Percentiles rank a stretch among this genome's conserved stretches.
phyloP scores from a whole-genome alignment of 2,113 vertebrate genomes.

The Tiliqua scincoides region DNA sequence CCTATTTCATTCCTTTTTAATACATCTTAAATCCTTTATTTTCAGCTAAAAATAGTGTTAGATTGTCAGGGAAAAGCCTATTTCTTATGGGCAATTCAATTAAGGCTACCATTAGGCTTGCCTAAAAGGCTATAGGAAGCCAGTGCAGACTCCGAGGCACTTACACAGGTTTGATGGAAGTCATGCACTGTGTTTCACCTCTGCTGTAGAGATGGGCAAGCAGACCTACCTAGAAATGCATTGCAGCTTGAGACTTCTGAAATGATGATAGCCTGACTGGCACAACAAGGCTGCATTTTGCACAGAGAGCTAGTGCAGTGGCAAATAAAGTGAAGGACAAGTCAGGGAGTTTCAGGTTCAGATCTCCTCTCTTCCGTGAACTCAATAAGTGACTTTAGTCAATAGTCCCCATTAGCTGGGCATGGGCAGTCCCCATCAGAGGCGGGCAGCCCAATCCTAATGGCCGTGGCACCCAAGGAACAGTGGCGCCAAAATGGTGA shows the following conservation, averaged over 20 bases:
- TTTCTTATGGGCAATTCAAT: constrained; percentile 39
- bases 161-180: not conserved
- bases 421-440: no score
- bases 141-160: not conserved
- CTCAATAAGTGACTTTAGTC: no score
- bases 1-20: constrained; percentile 32
- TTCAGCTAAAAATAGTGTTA: constrained; percentile 40
- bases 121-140: constrained; percentile 2
- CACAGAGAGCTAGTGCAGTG: no score
- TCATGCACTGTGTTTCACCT: not conserved
- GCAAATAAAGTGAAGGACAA: no score
- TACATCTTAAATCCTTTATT: constrained; percentile 28
- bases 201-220: not conserved
- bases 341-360: no score
- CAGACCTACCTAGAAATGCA: not conserved
- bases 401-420: no score
- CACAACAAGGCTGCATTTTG: no score
- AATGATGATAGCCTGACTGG: no score
- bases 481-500: no score
- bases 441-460: no score
- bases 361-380: no score
- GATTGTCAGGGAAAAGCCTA: constrained; percentile 49
- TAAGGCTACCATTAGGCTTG: constrained; percentile 27
- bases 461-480: no score
- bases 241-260: not conserved